Evolutionary conservation across 2,113 vertebrate genomes (phyloP), one percentile per base, ranked within the genome.

Genomic region (Charina bottae): DNA sequence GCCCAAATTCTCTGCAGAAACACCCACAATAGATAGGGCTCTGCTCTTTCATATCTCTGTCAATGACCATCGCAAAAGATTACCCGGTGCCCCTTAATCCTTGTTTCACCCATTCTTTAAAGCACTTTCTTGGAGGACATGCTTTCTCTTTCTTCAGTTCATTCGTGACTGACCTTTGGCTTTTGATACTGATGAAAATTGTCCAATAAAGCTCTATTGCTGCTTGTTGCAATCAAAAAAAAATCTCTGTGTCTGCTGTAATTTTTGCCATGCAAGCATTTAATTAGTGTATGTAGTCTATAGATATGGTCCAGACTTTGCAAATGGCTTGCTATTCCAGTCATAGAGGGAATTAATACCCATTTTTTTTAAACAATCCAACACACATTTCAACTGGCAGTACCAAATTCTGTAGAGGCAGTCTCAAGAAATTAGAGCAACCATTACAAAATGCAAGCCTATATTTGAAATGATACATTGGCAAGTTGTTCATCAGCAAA

Each of bases 191-290:
- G 78, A 62, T 55, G 91, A 55, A 23, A 58, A 58, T 83, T 64
- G n/a, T 62, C 87, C 8, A 89, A 92, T 92, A 92, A 92, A 92
- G 53, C n/a, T 92, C 58, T 89, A 28, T 64, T 89, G 49, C 72
- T 92, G 91, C 91, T 92, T 92, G 87, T 64, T 64, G 91, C 91
- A 92, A 84, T 89, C 46, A 92, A 78, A 78, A 90, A 64, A 42
- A 37, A 68, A 4, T 54, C 56, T 64, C n/a, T 26, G 15, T 72
- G 4, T 58, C 54, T 84, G 3, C 23, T 64, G 49, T 89, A 85
- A 85, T 85, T 85, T 83, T 2, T 89, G 21, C 24, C 3, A n/a
- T 46, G 42, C 42, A 89, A 42, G 5, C n/a, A 28, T 85, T 62
- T 62, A 54, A 60, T 49, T 56, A 8, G 42, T 23, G 3, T 11